Evolutionary conservation across 1,140 invertebrate genomes (phyloP), one percentile per base, ranked within the genome.

Genomic region (Cecropterus lyciades): DNA sequence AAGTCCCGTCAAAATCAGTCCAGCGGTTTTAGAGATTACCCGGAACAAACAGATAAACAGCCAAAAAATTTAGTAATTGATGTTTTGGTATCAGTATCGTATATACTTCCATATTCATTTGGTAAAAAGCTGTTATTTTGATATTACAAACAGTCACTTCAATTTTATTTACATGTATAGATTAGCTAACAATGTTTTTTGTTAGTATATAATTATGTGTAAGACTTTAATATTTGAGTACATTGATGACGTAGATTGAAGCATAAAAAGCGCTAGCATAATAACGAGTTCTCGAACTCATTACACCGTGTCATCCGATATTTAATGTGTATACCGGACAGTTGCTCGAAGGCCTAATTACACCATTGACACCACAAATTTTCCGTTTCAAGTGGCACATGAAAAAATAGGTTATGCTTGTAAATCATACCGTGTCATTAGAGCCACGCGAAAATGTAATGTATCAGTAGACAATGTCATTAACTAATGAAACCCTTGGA

Each of bases 361-460:
- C 20, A 71, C 48, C 37, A 60, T 63, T 33, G 53, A 74, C 69
- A 49, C 69, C 42, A 69, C 70, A 70, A 81, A 14, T 83, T 81
- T 77, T 64, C 71, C 43, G 46, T 67, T 55, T 68, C 68, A 81
- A 81, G 70, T 77, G 69, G 77, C 73, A 77, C 78, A 70, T 80
- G 65, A 79, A 80, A 79, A 72, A 75, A 77, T 66, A 63, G 17
- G 30, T 65, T 70, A 72, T 69, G 43, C 33, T 56, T 45, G 20
- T 46, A 40, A 66, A 33, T 42, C 70, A 55, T 62, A 64, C 64
- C 66, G 60, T 59, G 69, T 73, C 45, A 69, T 69, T 69, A 72
- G 16, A 42, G n/a, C 20, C 45, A 30, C 27, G 49, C 20, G 16
- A 48, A 66, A 49, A 57, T 66, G 49, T 57, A 51, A 65, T 37